Evolutionary conservation across 2,797 vertebrate species (phyloP), one percentile per base, ranked within the genome.

Genomic region (Poecilia picta): DNA sequence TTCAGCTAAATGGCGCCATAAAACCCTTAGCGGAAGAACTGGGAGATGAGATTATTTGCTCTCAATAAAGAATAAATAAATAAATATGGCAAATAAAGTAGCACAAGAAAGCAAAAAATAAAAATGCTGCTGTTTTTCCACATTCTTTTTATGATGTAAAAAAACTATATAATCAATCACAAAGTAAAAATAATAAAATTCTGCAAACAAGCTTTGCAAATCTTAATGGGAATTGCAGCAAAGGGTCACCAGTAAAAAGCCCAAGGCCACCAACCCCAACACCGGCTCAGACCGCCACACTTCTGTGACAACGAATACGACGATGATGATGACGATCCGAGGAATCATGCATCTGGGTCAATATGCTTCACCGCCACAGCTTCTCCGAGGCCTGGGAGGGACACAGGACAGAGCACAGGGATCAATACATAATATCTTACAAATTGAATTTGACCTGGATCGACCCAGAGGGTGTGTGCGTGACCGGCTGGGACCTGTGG

Each of bases 371-470:
- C 89, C 84, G 85, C 86, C 88, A 87, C 83, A 82, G 82, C 81
- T 88, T 85, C 72, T 46, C 74, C 72, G 79, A 78, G 84, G 85
- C 75, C 64, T 75, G 16, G 76, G 82, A 43, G 79, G 81, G 82
- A 84, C 87, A 83, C 92, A 90, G 81, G 83, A 85, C 77, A 76
- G 80, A 79, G 88, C 88, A 80, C 81, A 74, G 85, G 83, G 94
- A 96, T 96, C 96, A 96, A 96, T 96, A 96, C 91, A 95, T 96
- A 96, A 96, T 96, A 96, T 96, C 95, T 94, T 95, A 96, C 95
- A 96, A 96, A 96, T 96, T 96, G 95, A 96, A 96, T 96, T 96
- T 93, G 95, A 96, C 95, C 95, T 93, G 92, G 91, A 96, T 96
- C 94, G 93, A 96, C 95, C 94, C 89, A 28, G 88, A 92, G 94